phyloP scores from a whole-genome alignment of 35 echinoderm and acorn worm species.

The Acanthaster planci region DNA sequence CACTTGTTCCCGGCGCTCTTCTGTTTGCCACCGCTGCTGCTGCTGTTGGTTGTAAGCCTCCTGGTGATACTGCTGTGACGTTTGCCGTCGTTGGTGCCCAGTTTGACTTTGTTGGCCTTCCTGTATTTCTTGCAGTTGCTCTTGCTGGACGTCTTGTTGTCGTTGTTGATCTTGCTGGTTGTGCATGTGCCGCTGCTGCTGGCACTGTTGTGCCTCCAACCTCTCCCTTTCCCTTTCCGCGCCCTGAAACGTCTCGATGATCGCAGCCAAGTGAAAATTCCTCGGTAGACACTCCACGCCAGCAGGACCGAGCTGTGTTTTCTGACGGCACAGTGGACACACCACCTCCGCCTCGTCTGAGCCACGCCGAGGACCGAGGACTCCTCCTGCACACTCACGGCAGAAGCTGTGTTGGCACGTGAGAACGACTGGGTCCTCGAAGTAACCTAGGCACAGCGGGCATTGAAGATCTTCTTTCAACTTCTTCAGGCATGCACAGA shows the following conservation, averaged over 20 bases:
- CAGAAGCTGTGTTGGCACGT: conserved; percentile 18
- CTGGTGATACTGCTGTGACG: background rate
- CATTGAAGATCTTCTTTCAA: conserved; percentile 14
- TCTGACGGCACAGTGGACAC: conserved; percentile 1
- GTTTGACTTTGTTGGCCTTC: background rate
- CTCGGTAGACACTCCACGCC: background rate
- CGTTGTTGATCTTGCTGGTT: conserved; percentile 20
- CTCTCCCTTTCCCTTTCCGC: background rate
- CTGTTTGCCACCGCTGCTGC: background rate
- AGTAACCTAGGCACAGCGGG: background rate
- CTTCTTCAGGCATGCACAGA: background rate
- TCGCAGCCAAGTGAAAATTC: background rate
- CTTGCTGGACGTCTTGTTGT: background rate
- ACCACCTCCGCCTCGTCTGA: background rate
- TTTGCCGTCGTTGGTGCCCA: background rate
- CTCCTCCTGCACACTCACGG: background rate
- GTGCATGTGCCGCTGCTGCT: background rate
- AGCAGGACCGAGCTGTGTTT: background rate
- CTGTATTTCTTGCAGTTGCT: background rate
- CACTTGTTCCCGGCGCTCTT: background rate
- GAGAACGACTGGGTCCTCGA: background rate
- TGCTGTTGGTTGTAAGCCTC: background rate
- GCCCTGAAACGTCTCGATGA: background rate
- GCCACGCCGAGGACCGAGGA: background rate
- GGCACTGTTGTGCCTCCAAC: background rate